Percentiles rank a stretch among this genome's conserved stretches.
Evolutionary conservation across 2,888 invertebrate species (phyloP).

Genomic region (Ceraclea dissimilis): DNA sequence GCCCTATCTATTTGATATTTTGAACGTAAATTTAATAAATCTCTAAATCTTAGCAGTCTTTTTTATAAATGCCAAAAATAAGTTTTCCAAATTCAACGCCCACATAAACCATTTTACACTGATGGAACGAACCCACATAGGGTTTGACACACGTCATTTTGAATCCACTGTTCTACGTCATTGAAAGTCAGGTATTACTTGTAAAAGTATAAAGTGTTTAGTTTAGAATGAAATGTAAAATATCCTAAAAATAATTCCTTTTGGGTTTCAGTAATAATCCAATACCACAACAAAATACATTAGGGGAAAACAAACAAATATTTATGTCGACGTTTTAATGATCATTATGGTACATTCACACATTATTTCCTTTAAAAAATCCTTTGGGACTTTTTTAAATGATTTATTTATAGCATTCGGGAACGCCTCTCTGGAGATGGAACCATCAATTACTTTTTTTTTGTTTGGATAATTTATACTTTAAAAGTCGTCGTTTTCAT

Average conservation of each 20-base stretch:
- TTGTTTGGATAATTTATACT: constrained; percentile 3
- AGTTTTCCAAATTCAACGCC: too few relatives aligned
- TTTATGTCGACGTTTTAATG: constrained; percentile 6
- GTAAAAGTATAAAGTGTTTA: too few relatives aligned
- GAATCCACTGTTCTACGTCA: too few relatives aligned
- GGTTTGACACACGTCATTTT: too few relatives aligned
- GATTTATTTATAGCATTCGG: constrained; percentile 10
- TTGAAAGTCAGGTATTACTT: too few relatives aligned
- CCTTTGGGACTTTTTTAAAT: constrained; percentile 8
- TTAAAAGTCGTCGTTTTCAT: not conserved
- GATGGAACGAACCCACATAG: too few relatives aligned
- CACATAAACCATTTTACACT: too few relatives aligned
- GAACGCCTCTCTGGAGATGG: constrained; percentile 10
- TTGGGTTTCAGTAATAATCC: not conserved
- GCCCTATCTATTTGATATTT: too few relatives aligned
- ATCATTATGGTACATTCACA: constrained; percentile 5
- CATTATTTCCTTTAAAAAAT: constrained; percentile 6
- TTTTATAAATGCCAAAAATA: too few relatives aligned
- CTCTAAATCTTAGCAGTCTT: too few relatives aligned
- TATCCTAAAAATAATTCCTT: not conserved
- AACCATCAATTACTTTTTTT: constrained; percentile 16
- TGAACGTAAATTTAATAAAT: too few relatives aligned
- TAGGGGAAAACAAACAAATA: constrained; percentile 2
- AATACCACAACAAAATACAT: not conserved
- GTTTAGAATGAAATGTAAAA: not conserved